Base-by-base conservation (phyloP, 2,797 vertebrate species). In the Oryzias dopingdopingensis region DNA sequence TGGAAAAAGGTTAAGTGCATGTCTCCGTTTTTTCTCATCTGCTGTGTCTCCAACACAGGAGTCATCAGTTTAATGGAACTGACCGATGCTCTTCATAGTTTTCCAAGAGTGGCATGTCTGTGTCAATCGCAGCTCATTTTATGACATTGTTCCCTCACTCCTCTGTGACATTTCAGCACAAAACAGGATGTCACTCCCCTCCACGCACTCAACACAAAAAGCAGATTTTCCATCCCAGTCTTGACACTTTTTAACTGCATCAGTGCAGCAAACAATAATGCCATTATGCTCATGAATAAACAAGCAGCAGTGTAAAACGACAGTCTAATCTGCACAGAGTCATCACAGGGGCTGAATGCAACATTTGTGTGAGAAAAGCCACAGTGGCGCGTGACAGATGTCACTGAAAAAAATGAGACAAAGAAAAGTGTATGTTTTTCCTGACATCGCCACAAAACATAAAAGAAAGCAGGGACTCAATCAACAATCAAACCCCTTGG, bases 401-500 rank as follows among this genome's bases (percentile, higher is more conserved):
- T 62, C 67, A 59, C 26, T 23, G 45, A 40, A 56, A 64, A 37
- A 37, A 74, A 44, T 55, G 66, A 72, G 71, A 67, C 62, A 83
- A 79, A 75, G 70, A 45, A 63, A 65, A 54, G 56, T n/a, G 54
- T 58, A 4, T 70, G 43, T 58, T 77, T 75, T 72, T 70, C 72
- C 68, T 66, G 64, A 66, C 77, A 67, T 62, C 73, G 80, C 83
- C 59, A 59, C 40, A 23, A 74, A 66, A 63, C 41, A 45, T 83
- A 49, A 82, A 68, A 70, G 70, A 42, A 55, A 65, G 26, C 67
- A 52, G 37, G 20, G 49, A 40, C 69, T 65, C 37, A 63, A 56
- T 46, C 77, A 62, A 69, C 67, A 82, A 74, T 82, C 54, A 73
- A 80, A 70, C 70, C 74, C 72, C 74, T 61, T 61, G 50, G 62